Base-by-base conservation (phyloP, 2,113 vertebrate species). In the Clarias magur region DNA sequence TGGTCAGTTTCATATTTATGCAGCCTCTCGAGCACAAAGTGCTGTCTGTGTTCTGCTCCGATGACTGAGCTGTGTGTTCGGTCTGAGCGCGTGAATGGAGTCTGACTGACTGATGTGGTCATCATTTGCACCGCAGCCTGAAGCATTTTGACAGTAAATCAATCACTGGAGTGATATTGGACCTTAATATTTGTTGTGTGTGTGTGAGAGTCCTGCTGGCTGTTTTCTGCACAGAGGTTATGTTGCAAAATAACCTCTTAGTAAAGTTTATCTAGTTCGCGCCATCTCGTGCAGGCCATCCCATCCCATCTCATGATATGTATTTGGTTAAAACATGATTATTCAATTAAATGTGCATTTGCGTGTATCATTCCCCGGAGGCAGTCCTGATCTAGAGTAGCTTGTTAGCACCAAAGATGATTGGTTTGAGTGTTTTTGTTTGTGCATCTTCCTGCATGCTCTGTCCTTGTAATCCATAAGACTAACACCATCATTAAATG, bases 11-110 rank as follows among this genome's bases (percentile, higher is more conserved):
- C 34, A 2, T 25, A 34, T 23, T 38, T 62, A 56, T 78, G 59
- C 57, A 42, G 30, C 3, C 19, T 42, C 21, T 42, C 30, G 17
- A 30, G 10, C 54, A 75, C 70, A 42, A 16, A 56, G 34, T 60
- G 68, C 57, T 63, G 82, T 60, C n/a, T 60, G 38, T 53, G 72
- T 75, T 4, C 19, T 82, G 72, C 78, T 78, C 17, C 75, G 42
- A 57, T 85, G 84, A 85, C 56, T 78, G 54, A 56, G 54, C 53
- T 3, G 25, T 42, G 80, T 85, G 79, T 86, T 25, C 86, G 67
- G 83, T 53, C 65, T 19, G 79, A 83, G 56, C 21, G 72, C 25
- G 19, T 85, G 80, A 78, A 79, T 80, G 86, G 53, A 25, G 73
- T 15, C 42, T 54, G 42, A n/a, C 12, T 53, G 42, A 76, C 53